Evolutionary conservation across 2,113 vertebrate species (phyloP).

Genomic region (Alouatta palliata): DNA sequence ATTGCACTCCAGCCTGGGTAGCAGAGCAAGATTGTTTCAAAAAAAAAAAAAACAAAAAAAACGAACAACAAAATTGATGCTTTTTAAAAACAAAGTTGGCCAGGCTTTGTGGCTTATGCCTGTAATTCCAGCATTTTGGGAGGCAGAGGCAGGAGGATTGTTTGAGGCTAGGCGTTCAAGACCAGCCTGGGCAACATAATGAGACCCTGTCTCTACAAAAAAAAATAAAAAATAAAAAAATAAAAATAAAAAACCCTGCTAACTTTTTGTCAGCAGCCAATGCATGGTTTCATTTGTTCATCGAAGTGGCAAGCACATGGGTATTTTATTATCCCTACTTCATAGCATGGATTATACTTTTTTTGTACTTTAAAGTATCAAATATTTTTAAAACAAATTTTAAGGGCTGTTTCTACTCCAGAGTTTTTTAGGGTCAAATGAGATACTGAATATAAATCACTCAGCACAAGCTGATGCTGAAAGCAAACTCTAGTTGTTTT

Average conservation of each 20-base stretch:
- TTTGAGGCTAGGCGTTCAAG: no score
- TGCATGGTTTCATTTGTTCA: neutral
- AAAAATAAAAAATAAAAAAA: no score
- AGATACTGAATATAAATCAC: neutral
- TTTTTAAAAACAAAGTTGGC: neutral
- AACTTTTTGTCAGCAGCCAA: neutral
- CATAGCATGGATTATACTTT: neutral
- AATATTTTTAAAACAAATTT: constrained; percentile 4
- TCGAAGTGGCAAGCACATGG: neutral
- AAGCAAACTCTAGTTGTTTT: neutral
- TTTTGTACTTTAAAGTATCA: neutral
- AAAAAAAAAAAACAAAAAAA: constrained; percentile 59
- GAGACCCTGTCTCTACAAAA: no score
- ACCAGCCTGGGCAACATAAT: no score
- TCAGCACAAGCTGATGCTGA: neutral
- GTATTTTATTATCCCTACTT: neutral
- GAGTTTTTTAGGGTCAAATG: constrained; percentile 5
- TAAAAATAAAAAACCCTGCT: no score
- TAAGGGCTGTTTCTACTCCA: neutral
- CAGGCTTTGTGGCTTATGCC: no score
- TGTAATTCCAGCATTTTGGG: no score
- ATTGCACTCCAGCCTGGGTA: neutral
- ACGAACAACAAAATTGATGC: neutral
- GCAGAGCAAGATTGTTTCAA: neutral
- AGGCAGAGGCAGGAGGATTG: no score